Conservation (phyloP, 2,888 invertebrate species). For the Sisyra terminalis region DNA sequence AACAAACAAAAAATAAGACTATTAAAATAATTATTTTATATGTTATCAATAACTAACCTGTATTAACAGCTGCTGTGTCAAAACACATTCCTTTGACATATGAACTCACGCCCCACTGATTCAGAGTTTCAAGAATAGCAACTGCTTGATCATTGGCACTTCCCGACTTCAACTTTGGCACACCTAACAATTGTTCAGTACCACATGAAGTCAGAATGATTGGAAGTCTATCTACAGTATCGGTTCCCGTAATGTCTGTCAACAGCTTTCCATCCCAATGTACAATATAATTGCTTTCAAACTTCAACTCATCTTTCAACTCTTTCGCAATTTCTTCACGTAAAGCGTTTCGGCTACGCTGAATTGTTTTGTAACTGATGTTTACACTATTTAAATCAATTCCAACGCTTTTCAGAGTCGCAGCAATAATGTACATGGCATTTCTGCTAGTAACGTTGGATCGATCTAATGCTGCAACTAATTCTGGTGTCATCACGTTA, state of each 20-base stretch:
- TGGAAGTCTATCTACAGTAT: constrained; percentile 10
- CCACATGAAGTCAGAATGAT: constrained; percentile 6
- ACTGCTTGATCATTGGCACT: constrained; percentile 4
- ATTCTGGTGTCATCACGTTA: neutral
- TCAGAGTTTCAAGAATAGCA: constrained; percentile 5
- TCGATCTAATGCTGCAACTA: neutral
- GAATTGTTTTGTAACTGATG: constrained; percentile 9
- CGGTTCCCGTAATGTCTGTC: constrained; percentile 8
- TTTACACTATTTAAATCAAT: neutral
- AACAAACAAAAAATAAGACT: neutral
- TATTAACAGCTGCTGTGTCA: constrained; percentile 9
- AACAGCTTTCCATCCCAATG: constrained; percentile 12
- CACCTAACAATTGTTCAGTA: constrained; percentile 7
- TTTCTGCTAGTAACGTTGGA: constrained; percentile 1
- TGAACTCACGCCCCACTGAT: constrained; percentile 6
- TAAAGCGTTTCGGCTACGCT: constrained; percentile 9
- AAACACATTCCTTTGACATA: constrained; percentile 8
- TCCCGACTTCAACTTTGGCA: constrained; percentile 6
- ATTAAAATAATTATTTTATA: neutral
- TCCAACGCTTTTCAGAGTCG: constrained; percentile 7
- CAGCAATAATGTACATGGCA: constrained; percentile 5
- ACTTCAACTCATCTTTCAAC: constrained; percentile 10
- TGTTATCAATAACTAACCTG: constrained; percentile 5
- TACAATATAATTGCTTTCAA: constrained; percentile 10
- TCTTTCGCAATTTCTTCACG: constrained; percentile 10